A percentile compares a stretch with the other conserved stretches of the same genome.
Evolutionary conservation across 2,113 vertebrate species (phyloP).

Genomic region (Oryzias celebensis): DNA sequence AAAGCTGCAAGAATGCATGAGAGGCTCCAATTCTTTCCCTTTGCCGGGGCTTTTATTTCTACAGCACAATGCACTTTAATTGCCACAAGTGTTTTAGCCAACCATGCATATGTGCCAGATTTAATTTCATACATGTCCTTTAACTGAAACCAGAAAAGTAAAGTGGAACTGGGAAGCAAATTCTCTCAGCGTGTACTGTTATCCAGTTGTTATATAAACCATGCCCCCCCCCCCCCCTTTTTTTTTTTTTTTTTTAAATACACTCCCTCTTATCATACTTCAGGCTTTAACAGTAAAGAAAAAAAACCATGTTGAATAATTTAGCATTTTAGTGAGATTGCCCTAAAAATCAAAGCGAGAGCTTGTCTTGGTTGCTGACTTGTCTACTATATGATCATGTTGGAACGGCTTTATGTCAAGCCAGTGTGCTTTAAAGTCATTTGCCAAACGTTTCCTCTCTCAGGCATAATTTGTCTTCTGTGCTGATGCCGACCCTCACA

Average conservation of each 20-base stretch:
- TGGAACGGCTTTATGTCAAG: slow-evolving; percentile 28
- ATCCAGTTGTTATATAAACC: not conserved
- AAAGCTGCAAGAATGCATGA: no score
- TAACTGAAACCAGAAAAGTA: no score
- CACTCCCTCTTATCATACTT: slow-evolving; percentile 9
- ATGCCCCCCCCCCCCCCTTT: not conserved
- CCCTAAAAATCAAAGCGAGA: slow-evolving; percentile 49
- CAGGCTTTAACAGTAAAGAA: slow-evolving; percentile 5
- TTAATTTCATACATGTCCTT: no score
- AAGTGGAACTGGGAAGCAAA: no score
- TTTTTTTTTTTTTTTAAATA: slow-evolving; percentile 21
- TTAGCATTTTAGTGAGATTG: slow-evolving; percentile 45
- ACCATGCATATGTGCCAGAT: no score
- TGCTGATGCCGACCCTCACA: slow-evolving; percentile 18
- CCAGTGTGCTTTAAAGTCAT: slow-evolving; percentile 37
- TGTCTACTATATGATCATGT: slow-evolving; percentile 16
- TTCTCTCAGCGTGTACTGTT: no score
- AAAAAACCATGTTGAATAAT: slow-evolving; percentile 50
- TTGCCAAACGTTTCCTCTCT: slow-evolving; percentile 61
- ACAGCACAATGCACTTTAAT: no score
- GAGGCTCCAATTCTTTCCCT: no score
- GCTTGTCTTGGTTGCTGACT: slow-evolving; percentile 28
- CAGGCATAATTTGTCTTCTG: slow-evolving; percentile 48
- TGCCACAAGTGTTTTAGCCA: no score
- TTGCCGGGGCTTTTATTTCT: no score